Base-by-base conservation (phyloP, 2,113 vertebrate genomes). In the Sinocyclocheilus grahami region DNA sequence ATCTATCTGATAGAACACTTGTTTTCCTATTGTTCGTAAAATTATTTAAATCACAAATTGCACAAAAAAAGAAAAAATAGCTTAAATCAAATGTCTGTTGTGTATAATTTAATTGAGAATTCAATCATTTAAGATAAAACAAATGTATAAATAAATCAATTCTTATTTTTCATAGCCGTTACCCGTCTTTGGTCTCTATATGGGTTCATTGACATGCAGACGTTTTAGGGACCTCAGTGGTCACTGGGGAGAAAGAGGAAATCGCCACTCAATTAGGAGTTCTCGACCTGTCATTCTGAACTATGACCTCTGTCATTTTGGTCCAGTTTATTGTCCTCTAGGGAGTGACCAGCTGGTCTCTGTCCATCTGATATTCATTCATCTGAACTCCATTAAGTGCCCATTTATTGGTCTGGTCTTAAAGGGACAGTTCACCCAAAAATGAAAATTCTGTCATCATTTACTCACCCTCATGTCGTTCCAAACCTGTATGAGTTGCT, bases 271-370 rank as follows among this genome's bases (percentile, higher is more conserved):
- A 87, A 87, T 89, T 89, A 87, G 74, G 82, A 77, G 86, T 51
- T 82, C 79, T 87, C 83, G 84, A 89, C 88, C 88, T 87, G 42
- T 82, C 60, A 62, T 30, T 82, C 30, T 86, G 82, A 86, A 77
- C 81, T 85, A 62, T 87, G 86, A 85, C 86, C 86, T 20, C 27
- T 14, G 58, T 67, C 53, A 33, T 24, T 74, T 76, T 71, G 71
- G 48, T 83, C 85, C 76, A 82, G 78, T 83, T 87, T 82, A 89
- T 89, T 78, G 78, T 85, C 69, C 88, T 89, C 86, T 39, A 82
- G 88, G 82, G 88, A 55, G 55, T 63, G 63, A 87, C 72, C 85
- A 86, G 55, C 30, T 8, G 51, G 81, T 78, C 62, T 48, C 30
- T 76, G 88, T 89, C 82, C 82, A 78, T 76, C 84, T 24, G 51